A percentile compares a stretch with the other conserved stretches of the same genome.
Evolutionary conservation across 2,113 vertebrate species (phyloP).

Genomic region (Mus pahari): DNA sequence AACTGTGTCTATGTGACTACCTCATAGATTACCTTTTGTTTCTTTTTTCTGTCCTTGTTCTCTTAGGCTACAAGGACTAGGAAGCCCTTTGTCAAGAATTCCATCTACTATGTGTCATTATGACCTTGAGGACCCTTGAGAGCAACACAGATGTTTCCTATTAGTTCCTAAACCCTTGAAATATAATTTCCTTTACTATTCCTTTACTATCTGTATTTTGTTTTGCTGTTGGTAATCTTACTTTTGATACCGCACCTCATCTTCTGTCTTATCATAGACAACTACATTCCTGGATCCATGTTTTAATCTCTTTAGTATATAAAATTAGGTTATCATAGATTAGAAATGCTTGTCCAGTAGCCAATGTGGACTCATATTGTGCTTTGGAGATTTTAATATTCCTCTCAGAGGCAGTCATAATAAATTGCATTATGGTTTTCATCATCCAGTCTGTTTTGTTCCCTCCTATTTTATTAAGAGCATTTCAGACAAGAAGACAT

Average conservation of each 20-base stretch:
- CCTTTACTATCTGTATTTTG: conserved; percentile 1
- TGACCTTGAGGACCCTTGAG: neutral
- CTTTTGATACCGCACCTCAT: neutral
- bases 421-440: neutral
- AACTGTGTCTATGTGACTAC: neutral
- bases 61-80: neutral
- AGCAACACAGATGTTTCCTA: neutral
- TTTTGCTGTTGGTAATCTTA: conserved; percentile 1
- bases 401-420: neutral
- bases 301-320: conserved; percentile 31
- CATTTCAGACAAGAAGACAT: neutral
- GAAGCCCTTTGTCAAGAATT: conserved; percentile 10
- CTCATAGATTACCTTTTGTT: neutral
- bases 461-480: conserved; percentile 11
- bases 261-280: neutral
- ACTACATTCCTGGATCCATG: neutral
- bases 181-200: conserved; percentile 41
- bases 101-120: neutral
- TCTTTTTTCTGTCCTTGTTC: neutral
- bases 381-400: conserved; percentile 50
- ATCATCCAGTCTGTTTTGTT: conserved; percentile 1
- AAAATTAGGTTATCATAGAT: conserved; percentile 33
- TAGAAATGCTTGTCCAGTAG: conserved; percentile 5
- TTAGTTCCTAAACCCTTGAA: neutral
- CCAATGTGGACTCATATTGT: conserved; percentile 30